Percentiles rank a stretch among this genome's conserved stretches.
Conservation (phyloP, 2,797 vertebrate species). For the Siniperca obscura region DNA sequence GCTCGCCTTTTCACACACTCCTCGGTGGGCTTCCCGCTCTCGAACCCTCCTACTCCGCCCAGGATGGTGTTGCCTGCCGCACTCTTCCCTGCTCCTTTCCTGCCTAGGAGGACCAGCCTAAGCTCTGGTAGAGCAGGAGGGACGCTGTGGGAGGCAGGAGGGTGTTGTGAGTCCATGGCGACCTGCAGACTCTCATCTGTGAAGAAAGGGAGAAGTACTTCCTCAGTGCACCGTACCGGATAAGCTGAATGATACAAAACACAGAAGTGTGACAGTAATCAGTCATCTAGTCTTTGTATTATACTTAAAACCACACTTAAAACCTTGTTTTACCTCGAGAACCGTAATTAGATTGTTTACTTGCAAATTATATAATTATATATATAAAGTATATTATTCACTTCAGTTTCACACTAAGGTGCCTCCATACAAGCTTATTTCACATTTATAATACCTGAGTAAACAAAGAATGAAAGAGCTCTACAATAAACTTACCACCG, state of each 20-base stretch:
- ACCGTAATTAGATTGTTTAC: background rate
- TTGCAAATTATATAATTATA: background rate
- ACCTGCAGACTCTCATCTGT: constrained; percentile 69
- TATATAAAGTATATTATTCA: background rate
- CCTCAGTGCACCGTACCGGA: constrained; percentile 68
- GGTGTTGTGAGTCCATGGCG: constrained; percentile 45
- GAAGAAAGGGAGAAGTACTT: constrained; percentile 76
- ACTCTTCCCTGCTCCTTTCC: constrained; percentile 84
- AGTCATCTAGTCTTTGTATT: constrained; percentile 18
- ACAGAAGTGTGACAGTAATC: constrained; percentile 35
- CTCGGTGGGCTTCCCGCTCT: constrained; percentile 82
- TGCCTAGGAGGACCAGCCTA: constrained; percentile 82
- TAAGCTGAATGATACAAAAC: constrained; percentile 62
- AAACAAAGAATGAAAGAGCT: background rate
- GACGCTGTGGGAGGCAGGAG: background rate
- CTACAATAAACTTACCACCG: constrained; percentile 64
- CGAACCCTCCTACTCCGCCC: constrained; percentile 68
- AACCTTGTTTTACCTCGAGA: background rate
- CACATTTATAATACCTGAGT: background rate
- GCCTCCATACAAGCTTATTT: background rate
- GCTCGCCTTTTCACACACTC: constrained; percentile 79
- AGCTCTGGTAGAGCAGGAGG: constrained; percentile 69
- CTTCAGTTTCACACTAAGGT: background rate
- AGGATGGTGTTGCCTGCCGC: constrained; percentile 82
- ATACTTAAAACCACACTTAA: background rate